Base-by-base conservation (phyloP, 1,140 invertebrate genomes). In the Pentalonia nigronervosa region DNA sequence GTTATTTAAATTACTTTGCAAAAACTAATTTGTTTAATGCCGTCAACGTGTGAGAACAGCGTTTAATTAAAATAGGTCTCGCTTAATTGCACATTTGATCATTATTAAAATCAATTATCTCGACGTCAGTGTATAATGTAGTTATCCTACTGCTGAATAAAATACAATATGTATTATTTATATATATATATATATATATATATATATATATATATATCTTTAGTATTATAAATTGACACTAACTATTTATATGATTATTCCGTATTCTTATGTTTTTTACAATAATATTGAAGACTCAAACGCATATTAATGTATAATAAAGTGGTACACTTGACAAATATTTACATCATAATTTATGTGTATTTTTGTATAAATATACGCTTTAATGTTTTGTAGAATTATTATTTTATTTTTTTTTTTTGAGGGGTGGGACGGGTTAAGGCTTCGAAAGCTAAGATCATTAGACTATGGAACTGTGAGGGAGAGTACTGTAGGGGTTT, bases 61-160 rank as follows among this genome's bases (percentile, higher is more conserved):
- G 47, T 88, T 48, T 84, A 84, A 84, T 84, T 84, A 84, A 84
- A 84, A 84, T 84, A 84, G 36, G 36, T 84, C 83, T 84, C 36
- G 83, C 36, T 25, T 84, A 23, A 34, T 36, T 41, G 9, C 60
- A 76, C n/a, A 76, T 87, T 87, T 87, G 41, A 87, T 17, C 84
- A 4, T 48, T 87, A 87, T 47, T 47, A 47, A 87, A 87, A 87
- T 47, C 84, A 47, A 48, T 87, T 87, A 87, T 87, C 84, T 87
- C 45, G 41, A 45, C 45, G 25, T 76, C n/a, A 76, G 60, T 20
- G n/a, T n/a, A 20, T 76, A 76, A 76, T 76, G n/a, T n/a, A n/a
- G n/a, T 76, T n/a, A n/a, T 34, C n/a, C 60, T 76, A 76, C 60
- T n/a, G 60, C 4, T n/a, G 60, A 76, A 76, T 34, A 34, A 34